Base-by-base conservation (phyloP, 92 coral and sea anemone genomes). In the Muricea muricata region DNA sequence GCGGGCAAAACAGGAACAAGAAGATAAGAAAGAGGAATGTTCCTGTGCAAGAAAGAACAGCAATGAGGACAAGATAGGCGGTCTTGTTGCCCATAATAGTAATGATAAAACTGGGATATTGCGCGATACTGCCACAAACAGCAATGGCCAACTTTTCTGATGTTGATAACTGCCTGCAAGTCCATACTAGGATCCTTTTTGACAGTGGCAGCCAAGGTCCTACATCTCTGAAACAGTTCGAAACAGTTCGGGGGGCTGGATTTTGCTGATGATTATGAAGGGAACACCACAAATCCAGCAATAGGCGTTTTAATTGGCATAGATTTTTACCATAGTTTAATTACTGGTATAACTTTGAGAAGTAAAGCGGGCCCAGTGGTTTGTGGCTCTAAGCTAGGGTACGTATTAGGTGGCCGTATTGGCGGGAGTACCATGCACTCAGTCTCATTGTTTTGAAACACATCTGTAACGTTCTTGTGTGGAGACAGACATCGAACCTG, bases 201-300 rank as follows among this genome's bases (percentile, higher is more conserved):
- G 66, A 58, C 13, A 58, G 66, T 17, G 25, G 79, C 56, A 73
- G 79, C 18, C 79, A 73, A 20, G 29, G 79, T 18, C 79, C 7
- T 73, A 73, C 23, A 45, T 73, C 40, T 73, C 79, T 1, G 79
- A 40, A 42, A 39, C 23, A 28, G 79, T 73, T 4, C n/a, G 79
- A 37, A 37, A 39, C 42, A 34, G 17, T 6, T 73, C 42, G n/a
- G 5, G n/a, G 28, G 29, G 9, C 42, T 73, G 79, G 29, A 73
- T 23, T 73, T 73, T 73, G 79, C 57, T 17, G 79, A 73, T 73
- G 79, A 73, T 15, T 58, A 73, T 73, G 7, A 18, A 4, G 79
- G 42, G 17, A 23, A 4, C 56, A 30, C 28, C 32, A n/a, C 42
- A 9, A 73, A 39, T 37, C 79, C 42, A 7, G 57, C 79, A 37